Percentiles rank a stretch among this genome's conserved stretches.
Evolutionary conservation across 1,140 invertebrate genomes (phyloP).

Genomic region (Zaprionus lachaisei): DNA sequence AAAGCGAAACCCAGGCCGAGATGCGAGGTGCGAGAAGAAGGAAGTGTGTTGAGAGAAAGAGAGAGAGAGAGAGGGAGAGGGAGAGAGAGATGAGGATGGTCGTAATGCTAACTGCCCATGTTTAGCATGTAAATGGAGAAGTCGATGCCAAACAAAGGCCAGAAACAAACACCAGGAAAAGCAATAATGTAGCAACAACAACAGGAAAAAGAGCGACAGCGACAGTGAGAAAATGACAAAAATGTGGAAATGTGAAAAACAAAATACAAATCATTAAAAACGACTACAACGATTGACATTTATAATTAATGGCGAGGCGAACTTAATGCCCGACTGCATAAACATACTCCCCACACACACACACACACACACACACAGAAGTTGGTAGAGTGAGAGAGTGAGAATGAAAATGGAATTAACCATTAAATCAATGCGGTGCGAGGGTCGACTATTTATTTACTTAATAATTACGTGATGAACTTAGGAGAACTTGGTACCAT

Average conservation of each 20-base stretch:
- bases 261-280: slow-evolving; percentile 80
- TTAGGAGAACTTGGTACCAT: slow-evolving; percentile 18
- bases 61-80: slow-evolving; percentile 35
- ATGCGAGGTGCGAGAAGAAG: slow-evolving; percentile 3
- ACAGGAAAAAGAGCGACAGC: slow-evolving; percentile 13
- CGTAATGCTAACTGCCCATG: slow-evolving; percentile 46
- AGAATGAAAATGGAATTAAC: slow-evolving; percentile 56
- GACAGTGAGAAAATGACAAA: slow-evolving; percentile 44
- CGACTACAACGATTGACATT: slow-evolving; percentile 75
- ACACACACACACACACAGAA: background rate
- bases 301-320: slow-evolving; percentile 72
- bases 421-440: slow-evolving; percentile 37
- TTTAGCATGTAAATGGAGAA: slow-evolving; percentile 79
- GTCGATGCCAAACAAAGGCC: slow-evolving; percentile 64
- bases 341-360: slow-evolving; percentile 16
- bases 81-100: background rate
- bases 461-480: slow-evolving; percentile 17
- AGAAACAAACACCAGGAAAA: slow-evolving; percentile 33
- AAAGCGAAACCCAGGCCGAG: slow-evolving; percentile 21
- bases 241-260: slow-evolving; percentile 38
- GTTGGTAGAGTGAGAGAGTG: slow-evolving; percentile 24
- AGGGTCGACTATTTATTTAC: slow-evolving; percentile 16
- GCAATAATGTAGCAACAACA: slow-evolving; percentile 37
- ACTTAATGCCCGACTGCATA: slow-evolving; percentile 61
- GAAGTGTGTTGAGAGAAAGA: slow-evolving; percentile 30